Evolutionary conservation across 2,113 vertebrate species (phyloP).

Genomic region (Mirounga angustirostris): DNA sequence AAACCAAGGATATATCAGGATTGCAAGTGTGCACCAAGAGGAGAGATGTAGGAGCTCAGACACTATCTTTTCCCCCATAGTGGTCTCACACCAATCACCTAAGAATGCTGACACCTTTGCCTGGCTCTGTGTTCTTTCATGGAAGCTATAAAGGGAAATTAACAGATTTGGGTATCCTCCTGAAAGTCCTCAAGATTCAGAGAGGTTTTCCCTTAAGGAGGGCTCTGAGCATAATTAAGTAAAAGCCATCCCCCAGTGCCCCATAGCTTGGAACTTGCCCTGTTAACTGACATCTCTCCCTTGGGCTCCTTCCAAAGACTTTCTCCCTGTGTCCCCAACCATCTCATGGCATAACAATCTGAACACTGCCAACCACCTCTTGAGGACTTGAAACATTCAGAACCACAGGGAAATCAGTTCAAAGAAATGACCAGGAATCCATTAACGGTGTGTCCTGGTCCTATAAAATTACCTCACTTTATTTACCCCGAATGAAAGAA

Average conservation of each 20-base stretch:
- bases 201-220: background rate
- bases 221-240: accelerated
- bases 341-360: accelerated
- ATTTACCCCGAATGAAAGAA: background rate
- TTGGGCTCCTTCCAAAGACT: no score
- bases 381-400: background rate
- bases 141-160: accelerated
- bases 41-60: background rate
- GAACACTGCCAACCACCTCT: no score
- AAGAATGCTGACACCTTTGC: accelerated
- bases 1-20: background rate
- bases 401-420: background rate
- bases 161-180: accelerated
- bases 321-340: background rate
- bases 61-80: accelerated
- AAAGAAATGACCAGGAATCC: background rate
- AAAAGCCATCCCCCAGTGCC: accelerated
- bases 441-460: background rate
- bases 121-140: background rate
- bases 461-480: background rate
- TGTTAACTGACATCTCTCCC: background rate
- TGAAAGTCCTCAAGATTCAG: background rate
- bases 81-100: accelerated
- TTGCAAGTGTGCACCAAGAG: no score
- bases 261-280: accelerated